Evolutionary conservation across 2,888 invertebrate species (phyloP).

Genomic region (Sicus ferrugineus): DNA sequence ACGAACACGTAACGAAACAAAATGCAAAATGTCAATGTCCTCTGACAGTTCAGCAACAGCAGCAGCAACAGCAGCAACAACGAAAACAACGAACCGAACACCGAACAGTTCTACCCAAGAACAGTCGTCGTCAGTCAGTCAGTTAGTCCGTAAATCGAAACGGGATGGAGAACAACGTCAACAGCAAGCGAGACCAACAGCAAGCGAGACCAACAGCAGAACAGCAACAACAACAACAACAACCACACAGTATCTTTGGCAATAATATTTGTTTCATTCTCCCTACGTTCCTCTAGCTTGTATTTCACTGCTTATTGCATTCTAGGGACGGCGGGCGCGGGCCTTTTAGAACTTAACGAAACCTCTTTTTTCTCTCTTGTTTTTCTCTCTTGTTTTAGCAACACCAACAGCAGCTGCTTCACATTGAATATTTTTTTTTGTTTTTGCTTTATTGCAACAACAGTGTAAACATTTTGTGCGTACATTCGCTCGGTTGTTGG

Average conservation of each 20-base stretch:
- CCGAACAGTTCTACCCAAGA: neutral
- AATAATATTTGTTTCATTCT: constrained; percentile 2
- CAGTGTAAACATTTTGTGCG: neutral
- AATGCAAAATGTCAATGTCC: constrained; percentile 63
- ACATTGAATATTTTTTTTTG: constrained; percentile 21
- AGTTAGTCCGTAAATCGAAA: neutral
- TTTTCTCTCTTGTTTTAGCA: constrained; percentile 5
- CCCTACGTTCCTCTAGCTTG: too few species aligned
- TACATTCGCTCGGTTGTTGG: neutral
- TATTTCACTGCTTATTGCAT: neutral
- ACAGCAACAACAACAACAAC: constrained; percentile 14
- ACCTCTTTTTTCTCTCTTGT: too few species aligned
- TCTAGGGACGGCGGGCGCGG: too few species aligned
- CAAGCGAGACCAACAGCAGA: neutral
- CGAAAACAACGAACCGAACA: neutral
- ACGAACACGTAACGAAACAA: constrained; percentile 51
- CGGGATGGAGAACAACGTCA: neutral
- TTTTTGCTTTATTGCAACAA: neutral
- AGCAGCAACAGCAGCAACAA: constrained; percentile 8
- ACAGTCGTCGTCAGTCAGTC: neutral
- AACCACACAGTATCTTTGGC: constrained; percentile 11
- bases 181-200: neutral
- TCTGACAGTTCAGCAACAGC: constrained; percentile 41
- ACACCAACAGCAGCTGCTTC: constrained; percentile 22
- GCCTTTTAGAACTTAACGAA: constrained; percentile 27